Percentiles rank a stretch among this genome's conserved stretches.
Evolutionary conservation across 2,113 vertebrate species (phyloP).

Genomic region (Papio anubis): DNA sequence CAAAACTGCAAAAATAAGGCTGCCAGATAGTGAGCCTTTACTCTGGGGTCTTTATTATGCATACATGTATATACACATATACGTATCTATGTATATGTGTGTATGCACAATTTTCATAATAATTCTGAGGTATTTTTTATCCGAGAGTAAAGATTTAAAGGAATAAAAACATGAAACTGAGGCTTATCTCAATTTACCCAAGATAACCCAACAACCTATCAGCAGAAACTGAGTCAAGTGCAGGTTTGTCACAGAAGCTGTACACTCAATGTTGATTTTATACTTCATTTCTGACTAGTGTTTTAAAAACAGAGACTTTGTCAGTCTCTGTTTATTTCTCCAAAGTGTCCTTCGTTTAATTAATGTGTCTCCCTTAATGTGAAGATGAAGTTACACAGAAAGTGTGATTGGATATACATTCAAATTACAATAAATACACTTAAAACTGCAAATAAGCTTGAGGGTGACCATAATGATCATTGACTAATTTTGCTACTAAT

Average conservation of each 20-base stretch:
- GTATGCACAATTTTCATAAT: neutral
- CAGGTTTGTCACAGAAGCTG: neutral
- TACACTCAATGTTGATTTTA: neutral
- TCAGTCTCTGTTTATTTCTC: neutral
- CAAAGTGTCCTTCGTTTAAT: neutral
- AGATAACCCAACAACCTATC: neutral
- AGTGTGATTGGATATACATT: neutral
- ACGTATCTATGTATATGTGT: neutral
- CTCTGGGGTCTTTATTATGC: neutral
- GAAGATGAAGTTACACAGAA: neutral
- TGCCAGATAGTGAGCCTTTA: neutral
- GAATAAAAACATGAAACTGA: neutral
- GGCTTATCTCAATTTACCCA: neutral
- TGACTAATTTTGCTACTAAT: neutral
- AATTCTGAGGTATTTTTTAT: neutral
- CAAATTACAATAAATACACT: neutral
- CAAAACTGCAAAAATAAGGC: neutral
- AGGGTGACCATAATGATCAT: neutral
- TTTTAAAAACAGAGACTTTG: neutral
- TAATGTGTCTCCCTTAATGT: neutral
- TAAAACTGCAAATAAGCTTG: neutral
- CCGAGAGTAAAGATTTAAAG: neutral
- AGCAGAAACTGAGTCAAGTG: neutral
- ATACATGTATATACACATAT: rapidly evolving
- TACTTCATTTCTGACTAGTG: neutral